Base-by-base conservation (phyloP, 2,113 vertebrate species). In the Diadophis punctatus region DNA sequence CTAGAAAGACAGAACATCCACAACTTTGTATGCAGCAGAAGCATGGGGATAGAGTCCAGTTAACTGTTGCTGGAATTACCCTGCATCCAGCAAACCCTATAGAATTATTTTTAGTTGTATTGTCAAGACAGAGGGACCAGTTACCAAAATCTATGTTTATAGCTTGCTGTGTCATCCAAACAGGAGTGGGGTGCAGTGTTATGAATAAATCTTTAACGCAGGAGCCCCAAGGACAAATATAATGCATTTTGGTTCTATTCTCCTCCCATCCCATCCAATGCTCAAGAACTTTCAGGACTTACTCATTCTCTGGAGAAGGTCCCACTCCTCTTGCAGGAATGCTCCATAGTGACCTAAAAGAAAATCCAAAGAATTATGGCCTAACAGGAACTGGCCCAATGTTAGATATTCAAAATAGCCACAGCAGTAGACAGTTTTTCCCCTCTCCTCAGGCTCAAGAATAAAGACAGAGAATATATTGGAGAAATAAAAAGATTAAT, bases 251-350 rank as follows among this genome's bases (percentile, higher is more conserved):
- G 46, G 1, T 49, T 23, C 88, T 25, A 27, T 88, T 52, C 20
- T 94, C 48, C 63, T 74, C 27, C n/a, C 11, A 46, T 30, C 90
- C 30, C 14, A 46, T 14, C 90, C 39, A 14, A 85, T 94, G 52
- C 90, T 84, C 74, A 91, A 90, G 55, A 5, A 22, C 91, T 27
- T 85, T 86, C 90, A 23, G 80, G 53, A 97, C 98, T 97, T 97
- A 99, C 99, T 97, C 98, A 99, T 99, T 95, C 97, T 99, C 95
- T 98, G 98, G 23, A 99, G 98, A 93, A 99, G 97, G 91, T 98
- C 98, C 99, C 99, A 99, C 92, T 99, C 98, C 3, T 99, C 99
- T 96, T 99, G 99, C 20, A 99, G 98, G 93, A 99, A 99, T 55
- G 98, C 99, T 51, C 99, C 99, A 0, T 99, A 99, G 96, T 98